A percentile compares a stretch with the other conserved stretches of the same genome.
phyloP scores from a whole-genome alignment of 2,888 invertebrate genomes.

The Barypeithes pellucidus region DNA sequence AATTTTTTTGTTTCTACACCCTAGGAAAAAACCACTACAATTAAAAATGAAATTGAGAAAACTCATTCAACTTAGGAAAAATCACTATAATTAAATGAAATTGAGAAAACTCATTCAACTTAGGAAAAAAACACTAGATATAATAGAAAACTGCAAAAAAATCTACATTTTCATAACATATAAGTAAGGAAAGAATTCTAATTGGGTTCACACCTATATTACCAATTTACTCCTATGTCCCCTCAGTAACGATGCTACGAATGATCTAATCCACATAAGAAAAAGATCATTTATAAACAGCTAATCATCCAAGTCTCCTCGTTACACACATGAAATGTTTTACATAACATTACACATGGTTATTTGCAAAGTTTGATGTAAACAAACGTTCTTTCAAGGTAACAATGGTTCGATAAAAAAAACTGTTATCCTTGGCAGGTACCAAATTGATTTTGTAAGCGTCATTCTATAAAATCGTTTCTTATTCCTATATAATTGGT shows the following conservation, averaged over 20 bases:
- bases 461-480: slow-evolving; percentile 25
- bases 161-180: too few relatives aligned
- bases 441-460: slow-evolving; percentile 22
- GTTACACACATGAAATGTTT: slow-evolving; percentile 23
- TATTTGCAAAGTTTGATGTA: slow-evolving; percentile 22
- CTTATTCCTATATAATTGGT: slow-evolving; percentile 22
- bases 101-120: too few relatives aligned
- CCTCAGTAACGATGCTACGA: neutral
- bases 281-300: slow-evolving; percentile 30
- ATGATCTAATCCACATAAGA: slow-evolving; percentile 38
- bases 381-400: slow-evolving; percentile 34
- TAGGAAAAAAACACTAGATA: too few relatives aligned
- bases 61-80: too few relatives aligned
- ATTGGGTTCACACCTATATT: too few relatives aligned
- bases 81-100: too few relatives aligned
- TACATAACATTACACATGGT: slow-evolving; percentile 18
- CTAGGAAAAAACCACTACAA: too few relatives aligned
- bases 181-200: too few relatives aligned
- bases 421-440: slow-evolving; percentile 22
- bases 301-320: slow-evolving; percentile 18
- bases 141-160: too few relatives aligned
- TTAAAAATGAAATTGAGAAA: too few relatives aligned
- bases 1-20: too few relatives aligned
- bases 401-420: slow-evolving; percentile 11
- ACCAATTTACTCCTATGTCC: too few relatives aligned